These are phyloP conservation scores for Callocephalon fimbriatum DNA, from an alignment of 2,113 vertebrate genomes.

Conservation along the genomic window DNA sequence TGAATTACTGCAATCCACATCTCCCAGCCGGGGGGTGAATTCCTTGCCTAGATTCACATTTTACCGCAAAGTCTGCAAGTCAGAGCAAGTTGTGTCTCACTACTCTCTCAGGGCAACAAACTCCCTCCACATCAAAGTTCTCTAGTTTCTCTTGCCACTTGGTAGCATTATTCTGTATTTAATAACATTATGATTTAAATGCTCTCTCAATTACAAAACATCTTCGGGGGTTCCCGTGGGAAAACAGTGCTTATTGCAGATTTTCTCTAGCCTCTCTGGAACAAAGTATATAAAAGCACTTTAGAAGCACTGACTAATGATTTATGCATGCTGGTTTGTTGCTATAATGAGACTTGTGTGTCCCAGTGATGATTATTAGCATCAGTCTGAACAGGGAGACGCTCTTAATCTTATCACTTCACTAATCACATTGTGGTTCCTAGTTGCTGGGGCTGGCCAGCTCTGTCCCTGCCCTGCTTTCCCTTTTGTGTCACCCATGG, in stretches of 20 bases:
- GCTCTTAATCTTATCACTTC: not conserved
- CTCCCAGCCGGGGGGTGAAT: not conserved
- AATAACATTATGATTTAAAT: not conserved
- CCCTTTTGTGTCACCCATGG: not conserved
- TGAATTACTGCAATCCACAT: too few relatives aligned
- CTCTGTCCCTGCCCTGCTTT: not conserved
- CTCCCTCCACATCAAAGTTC: not conserved
- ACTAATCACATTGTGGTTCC: not conserved
- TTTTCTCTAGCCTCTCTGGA: not conserved
- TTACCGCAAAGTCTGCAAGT: not conserved
- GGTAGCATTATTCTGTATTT: not conserved
- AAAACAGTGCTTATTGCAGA: not conserved
- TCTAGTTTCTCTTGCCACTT: not conserved
- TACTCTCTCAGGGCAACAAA: not conserved
- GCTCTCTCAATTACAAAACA: fast-evolving
- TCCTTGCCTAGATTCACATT: not conserved
- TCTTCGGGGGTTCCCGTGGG: not conserved
- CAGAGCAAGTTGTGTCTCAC: not conserved
- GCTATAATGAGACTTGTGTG: not conserved
- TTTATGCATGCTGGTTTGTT: not conserved
- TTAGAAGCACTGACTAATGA: not conserved
- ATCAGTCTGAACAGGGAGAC: not conserved
- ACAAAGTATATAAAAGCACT: not conserved
- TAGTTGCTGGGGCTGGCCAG: not conserved
- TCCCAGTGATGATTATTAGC: not conserved